Base-by-base conservation (phyloP, 2,888 invertebrate species). In the Agriopis leucophaearia region DNA sequence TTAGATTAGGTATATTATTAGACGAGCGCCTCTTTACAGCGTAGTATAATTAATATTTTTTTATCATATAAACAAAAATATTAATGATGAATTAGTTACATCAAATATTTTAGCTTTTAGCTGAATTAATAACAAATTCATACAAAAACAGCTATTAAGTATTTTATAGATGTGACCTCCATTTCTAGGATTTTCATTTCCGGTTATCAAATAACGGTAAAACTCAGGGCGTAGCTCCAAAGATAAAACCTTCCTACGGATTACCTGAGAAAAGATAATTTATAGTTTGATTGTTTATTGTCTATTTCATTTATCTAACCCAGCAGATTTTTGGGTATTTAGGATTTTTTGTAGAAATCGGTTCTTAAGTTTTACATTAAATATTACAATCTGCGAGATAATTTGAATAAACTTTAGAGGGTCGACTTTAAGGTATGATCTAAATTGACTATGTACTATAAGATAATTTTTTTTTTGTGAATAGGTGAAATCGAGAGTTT, bases 201-300 rank as follows among this genome's bases (percentile, higher is more conserved):
- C 66, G 65, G 59, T 8, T 61, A 60, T 51, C 58, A 58, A 16
- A 50, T 65, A 69, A 65, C 72, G 70, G 78, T 77, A 54, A 38
- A 73, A 64, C 50, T 62, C 15, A 48, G 48, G 48, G 48, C 48
- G 18, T 9, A 48, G 27, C 48, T 47, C 16, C 3, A 27, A 27
- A 9, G n/a, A 47, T 7, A 3, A 47, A 8, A 9, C 16, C 0
- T 13, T 15, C 6, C 12, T 15, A n/a, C 15, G 6, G 15, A 45
- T 15, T 5, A 12, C 5, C 42, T 12, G 12, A 13, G 42, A 10
- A 42, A 8, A 42, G 13, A 5, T 10, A 8, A 38, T 8, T 38
- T 1, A 38, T 38, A 38, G 38, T 38, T 38, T 0, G 4, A 1
- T 38, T 10, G 38, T 9, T 10, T 27, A 27, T 44, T 44, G 44